phyloP scores from a whole-genome alignment of 2,797 vertebrate genomes.

The Fistularia commersonii region DNA sequence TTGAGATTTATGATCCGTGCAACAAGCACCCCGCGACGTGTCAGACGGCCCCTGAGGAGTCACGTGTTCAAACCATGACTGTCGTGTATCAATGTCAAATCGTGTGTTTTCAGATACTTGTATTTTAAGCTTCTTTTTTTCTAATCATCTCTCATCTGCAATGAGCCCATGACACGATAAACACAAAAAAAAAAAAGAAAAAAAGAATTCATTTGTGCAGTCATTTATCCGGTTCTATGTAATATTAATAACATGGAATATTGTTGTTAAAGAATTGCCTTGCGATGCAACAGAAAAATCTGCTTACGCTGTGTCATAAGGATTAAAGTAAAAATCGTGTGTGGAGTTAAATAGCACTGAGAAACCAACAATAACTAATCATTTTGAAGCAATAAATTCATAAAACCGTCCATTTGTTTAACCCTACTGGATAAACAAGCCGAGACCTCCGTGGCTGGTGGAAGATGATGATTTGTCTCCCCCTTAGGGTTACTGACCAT shows the following conservation, averaged over 20 bases:
- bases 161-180: not conserved
- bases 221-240: too few species aligned
- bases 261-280: too few species aligned
- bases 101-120: slow-evolving; percentile 7
- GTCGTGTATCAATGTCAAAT: slow-evolving; percentile 1
- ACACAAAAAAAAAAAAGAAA: too few species aligned
- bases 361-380: not conserved
- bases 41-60: slow-evolving; percentile 2
- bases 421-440: slow-evolving; percentile 9
- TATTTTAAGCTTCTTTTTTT: not conserved
- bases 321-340: not conserved
- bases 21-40: not conserved
- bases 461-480: slow-evolving; percentile 68
- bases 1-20: not conserved
- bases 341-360: not conserved
- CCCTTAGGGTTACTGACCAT: slow-evolving; percentile 67
- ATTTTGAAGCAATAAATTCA: not conserved
- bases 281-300: too few species aligned
- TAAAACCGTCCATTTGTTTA: too few species aligned
- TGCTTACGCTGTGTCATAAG: too few species aligned
- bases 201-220: too few species aligned
- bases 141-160: slow-evolving; percentile 1
- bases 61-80: slow-evolving; percentile 7
- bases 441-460: slow-evolving; percentile 15
- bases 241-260: too few species aligned